Percentiles rank a stretch among this genome's conserved stretches.
phyloP scores from a whole-genome alignment of 2,113 vertebrate species.

The Xenopus laevis region DNA sequence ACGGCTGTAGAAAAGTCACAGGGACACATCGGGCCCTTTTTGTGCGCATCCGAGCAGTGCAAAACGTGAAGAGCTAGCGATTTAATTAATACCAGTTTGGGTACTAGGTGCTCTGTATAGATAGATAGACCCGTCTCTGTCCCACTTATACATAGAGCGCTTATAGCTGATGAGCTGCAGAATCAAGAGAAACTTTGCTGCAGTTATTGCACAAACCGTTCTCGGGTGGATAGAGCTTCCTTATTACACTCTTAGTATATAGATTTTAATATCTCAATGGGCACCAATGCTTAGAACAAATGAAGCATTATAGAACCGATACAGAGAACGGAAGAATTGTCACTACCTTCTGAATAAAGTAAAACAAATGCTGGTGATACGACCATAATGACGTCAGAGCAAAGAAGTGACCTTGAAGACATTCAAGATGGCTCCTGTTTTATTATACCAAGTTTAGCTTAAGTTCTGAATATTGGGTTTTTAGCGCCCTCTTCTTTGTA shows the following conservation, averaged over 20 bases:
- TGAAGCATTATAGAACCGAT: no score
- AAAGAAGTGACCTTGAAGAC: no score
- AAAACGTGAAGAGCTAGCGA: neutral
- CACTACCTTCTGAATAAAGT: no score
- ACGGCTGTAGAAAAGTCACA: slow-evolving; percentile 20
- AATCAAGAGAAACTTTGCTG: neutral
- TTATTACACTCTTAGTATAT: neutral
- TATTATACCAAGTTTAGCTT: no score
- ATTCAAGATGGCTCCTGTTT: no score
- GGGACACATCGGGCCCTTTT: neutral
- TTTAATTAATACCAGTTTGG: neutral
- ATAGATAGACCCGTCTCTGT: neutral
- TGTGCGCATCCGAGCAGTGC: neutral
- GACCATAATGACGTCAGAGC: no score
- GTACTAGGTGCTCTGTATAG: neutral
- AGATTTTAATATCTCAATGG: no score
- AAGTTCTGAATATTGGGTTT: no score
- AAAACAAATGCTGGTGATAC: no score
- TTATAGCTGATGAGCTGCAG: neutral
- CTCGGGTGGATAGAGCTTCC: neutral
- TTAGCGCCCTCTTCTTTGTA: no score
- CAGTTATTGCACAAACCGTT: neutral
- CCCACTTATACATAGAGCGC: neutral
- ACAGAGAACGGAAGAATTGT: no score
- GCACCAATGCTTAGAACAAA: no score